A percentile compares a stretch with the other conserved stretches of the same genome.
Conservation (phyloP, 2,797 vertebrate genomes). For the Chrosomus eos region DNA sequence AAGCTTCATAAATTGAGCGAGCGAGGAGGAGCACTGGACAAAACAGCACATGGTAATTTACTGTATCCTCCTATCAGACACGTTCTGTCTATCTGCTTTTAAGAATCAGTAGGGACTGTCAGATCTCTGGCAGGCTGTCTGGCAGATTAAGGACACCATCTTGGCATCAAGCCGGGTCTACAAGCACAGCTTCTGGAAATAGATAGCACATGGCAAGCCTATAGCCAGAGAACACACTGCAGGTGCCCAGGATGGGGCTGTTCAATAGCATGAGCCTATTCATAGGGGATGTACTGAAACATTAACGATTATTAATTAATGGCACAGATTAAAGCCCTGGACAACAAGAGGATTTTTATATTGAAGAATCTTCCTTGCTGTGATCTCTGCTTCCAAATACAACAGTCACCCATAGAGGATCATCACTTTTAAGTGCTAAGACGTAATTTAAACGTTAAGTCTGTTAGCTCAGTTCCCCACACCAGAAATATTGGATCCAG, state of each 20-base stretch:
- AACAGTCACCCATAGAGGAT: conserved; percentile 14
- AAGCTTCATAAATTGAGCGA: conserved; percentile 40
- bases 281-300: conserved; percentile 16
- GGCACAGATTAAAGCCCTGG: background rate
- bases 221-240: conserved; percentile 43
- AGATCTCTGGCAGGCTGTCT: conserved; percentile 75
- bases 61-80: conserved; percentile 52
- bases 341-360: background rate
- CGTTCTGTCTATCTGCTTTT: conserved; percentile 63
- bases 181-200: conserved; percentile 69
- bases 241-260: conserved; percentile 35
- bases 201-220: conserved; percentile 65
- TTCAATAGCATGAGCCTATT: conserved; percentile 42
- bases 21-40: conserved; percentile 23
- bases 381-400: conserved; percentile 3
- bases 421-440: background rate
- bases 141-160: conserved; percentile 76
- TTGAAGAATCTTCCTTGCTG: conserved; percentile 17
- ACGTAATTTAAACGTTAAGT: conserved; percentile 10
- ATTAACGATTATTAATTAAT: conserved; percentile 41
- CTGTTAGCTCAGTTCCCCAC: background rate
- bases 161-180: conserved; percentile 68
- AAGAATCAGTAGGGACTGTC: conserved; percentile 71
- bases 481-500: background rate
- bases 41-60: conserved; percentile 58